Base-by-base conservation (phyloP, 2,113 vertebrate species). In the Tenebrosternarchus preto region DNA sequence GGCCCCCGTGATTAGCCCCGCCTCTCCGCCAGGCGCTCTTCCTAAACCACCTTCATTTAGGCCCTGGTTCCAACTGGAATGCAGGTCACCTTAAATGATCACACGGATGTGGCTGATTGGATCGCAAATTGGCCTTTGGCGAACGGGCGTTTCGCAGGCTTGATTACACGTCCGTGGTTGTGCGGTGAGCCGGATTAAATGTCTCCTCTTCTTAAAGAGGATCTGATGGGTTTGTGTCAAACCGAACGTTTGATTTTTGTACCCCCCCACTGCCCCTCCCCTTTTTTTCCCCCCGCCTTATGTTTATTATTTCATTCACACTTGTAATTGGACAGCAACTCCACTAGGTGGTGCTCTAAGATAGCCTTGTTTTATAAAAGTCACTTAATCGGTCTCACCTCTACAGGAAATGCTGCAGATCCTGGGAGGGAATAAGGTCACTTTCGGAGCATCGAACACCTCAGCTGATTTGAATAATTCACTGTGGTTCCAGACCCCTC, bases 301-400 rank as follows among this genome's bases (percentile, higher is more conserved):
- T 15, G 1, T n/a, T 16, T 66, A 53, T 59, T n/a, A 5, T 33
- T 56, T 25, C 43, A 15, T 50, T 80, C 43, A 72, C 61, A 43
- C 1, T 61, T 79, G 81, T 81, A 81, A 6, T 64, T 55, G 53
- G 3, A 7, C 8, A 24, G 33, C 6, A 53, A 50, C 4, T 56
- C 78, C 86, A 84, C 82, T 77, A 22, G 72, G 76, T 75, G 84
- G 83, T 25, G 70, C 64, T 73, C 33, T 73, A 70, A 55, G 27
- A 25, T 29, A 77, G 64, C 29, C 31, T 12, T 80, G 57, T 56
- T 63, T 33, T 36, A 55, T 61, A n/a, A 57, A 24, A 0, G 11
- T 9, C n/a, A 9, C 12, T 12, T 15, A 50, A 50, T 50, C 39
- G 39, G 39, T 29, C 46, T 55, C 12, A 33, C 46, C 69, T 73